Evolutionary conservation across 30 jellyfish, hydroid and myxozoan genomes (phyloP).

Genomic region (Chrysaora quinquecirrha): DNA sequence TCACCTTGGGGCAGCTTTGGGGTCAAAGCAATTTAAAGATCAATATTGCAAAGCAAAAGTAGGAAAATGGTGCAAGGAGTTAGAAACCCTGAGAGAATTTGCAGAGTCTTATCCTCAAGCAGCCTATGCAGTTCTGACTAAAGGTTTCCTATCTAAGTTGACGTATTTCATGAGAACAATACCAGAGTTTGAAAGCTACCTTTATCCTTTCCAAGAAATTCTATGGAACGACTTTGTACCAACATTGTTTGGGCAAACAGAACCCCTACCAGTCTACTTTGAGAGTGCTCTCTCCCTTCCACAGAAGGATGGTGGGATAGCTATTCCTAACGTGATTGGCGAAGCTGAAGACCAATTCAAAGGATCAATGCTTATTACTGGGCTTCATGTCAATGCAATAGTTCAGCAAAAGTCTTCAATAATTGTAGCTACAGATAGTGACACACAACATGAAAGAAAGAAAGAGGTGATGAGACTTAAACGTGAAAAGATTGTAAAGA

Average conservation of each 20-base stretch:
- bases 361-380: constrained; percentile 15
- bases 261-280: constrained; percentile 17
- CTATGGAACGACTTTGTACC: constrained; percentile 7
- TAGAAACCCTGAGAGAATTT: constrained; percentile 6
- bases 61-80: constrained; percentile 14
- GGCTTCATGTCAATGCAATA: constrained; percentile 15
- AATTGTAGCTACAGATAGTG: constrained; percentile 13
- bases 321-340: constrained; percentile 17
- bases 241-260: constrained; percentile 22
- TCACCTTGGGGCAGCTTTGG: constrained; percentile 20
- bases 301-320: constrained; percentile 13
- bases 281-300: constrained; percentile 9
- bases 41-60: constrained; percentile 6
- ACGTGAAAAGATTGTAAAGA: constrained; percentile 9
- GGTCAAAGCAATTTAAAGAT: constrained; percentile 8
- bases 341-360: constrained; percentile 11
- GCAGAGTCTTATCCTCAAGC: constrained; percentile 9
- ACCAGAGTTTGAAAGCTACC: constrained; percentile 23
- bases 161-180: not conserved
- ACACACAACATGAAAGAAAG: constrained; percentile 9
- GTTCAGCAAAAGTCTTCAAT: constrained; percentile 8
- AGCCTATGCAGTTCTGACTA: not conserved
- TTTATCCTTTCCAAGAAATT: constrained; percentile 7
- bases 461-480: constrained; percentile 5
- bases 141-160: not conserved